Percentiles rank a stretch among this genome's conserved stretches.
Conservation (phyloP, 1,140 invertebrate species). For the Ceratina calcarata region DNA sequence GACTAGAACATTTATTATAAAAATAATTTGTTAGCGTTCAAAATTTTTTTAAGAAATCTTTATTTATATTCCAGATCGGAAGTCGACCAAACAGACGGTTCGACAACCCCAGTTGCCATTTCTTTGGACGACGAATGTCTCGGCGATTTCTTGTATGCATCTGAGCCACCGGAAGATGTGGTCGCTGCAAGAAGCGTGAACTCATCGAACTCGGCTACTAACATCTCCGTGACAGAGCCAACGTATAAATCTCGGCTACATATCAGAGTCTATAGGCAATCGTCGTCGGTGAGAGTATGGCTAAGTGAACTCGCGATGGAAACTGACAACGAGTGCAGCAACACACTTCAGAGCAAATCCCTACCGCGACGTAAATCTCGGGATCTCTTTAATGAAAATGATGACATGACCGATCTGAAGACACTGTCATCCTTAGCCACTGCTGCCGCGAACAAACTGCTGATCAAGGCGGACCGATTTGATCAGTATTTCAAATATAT, state of each 20-base stretch:
- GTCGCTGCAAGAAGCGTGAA: constrained; percentile 14
- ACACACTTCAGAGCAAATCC: constrained; percentile 71
- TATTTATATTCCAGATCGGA: constrained; percentile 58
- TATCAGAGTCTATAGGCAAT: constrained; percentile 42
- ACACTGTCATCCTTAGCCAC: constrained; percentile 72
- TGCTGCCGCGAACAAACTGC: constrained; percentile 73
- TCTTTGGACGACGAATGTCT: constrained; percentile 60
- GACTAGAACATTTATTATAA: neutral
- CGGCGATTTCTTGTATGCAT: constrained; percentile 72
- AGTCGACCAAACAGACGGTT: constrained; percentile 52
- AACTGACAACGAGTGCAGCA: constrained; percentile 68
- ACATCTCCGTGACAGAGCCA: constrained; percentile 3
- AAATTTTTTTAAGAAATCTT: neutral
- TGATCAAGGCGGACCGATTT: constrained; percentile 73
- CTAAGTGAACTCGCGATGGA: constrained; percentile 64
- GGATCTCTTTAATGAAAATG: constrained; percentile 38
- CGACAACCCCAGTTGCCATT: constrained; percentile 13
- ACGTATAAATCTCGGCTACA: constrained; percentile 31
- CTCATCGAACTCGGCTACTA: constrained; percentile 6
- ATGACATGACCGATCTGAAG: constrained; percentile 62
- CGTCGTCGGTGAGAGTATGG: constrained; percentile 69
- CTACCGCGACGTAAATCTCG: constrained; percentile 56
- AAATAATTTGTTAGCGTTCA: neutral
- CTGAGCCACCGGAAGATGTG: constrained; percentile 69
- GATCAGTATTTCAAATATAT: constrained; percentile 65